Base-by-base conservation (phyloP, 2,888 invertebrate genomes). In the Drosophila lacicola region DNA sequence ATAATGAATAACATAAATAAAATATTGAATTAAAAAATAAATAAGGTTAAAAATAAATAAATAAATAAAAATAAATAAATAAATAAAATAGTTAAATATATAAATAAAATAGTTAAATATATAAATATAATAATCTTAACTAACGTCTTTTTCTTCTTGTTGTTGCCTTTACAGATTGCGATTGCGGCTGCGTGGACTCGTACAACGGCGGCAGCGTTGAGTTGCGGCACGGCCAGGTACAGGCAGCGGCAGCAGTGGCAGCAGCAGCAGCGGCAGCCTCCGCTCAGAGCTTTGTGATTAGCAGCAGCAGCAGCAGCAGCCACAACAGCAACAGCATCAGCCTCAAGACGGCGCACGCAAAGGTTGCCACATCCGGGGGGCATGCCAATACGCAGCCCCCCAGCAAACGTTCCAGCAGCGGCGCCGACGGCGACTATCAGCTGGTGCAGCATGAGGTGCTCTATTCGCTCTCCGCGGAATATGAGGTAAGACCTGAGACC, bases 381-480 rank as follows among this genome's bases (percentile, higher is more conserved):
- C 92, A 93, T 90, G 93, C 93, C 66, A 93, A 93, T 63, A 93
- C 93, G 90, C 94, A 94, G 91, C 93, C 93, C 87, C 93, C 94
- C 91, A 93, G 93, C 78, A 91, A 94, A 94, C 95, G 96, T 92
- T 96, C 96, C 90, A 96, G 96, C 92, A 96, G 96, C 91, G 96
- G 96, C 89, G 96, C 96, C 91, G 99, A 99, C 94, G 99, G 99
- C 76, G 99, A 99, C 94, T 99, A 99, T 94, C 98, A 98, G 93
- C 95, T 99, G 93, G 98, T 99, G 81, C 98, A 99, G 93, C 99
- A 99, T 93, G 99, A 99, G 94, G 96, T 98, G 85, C 96, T 99
- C 91, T 98, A 97, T 94, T 99, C 99, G 88, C 96, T 98, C 95
- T 97, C 97, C 90, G 98, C 98, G 90, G 97, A 98, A 94, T 99